Conservation (phyloP, 2,797 vertebrate genomes). For the Cetoscarus ocellatus region DNA sequence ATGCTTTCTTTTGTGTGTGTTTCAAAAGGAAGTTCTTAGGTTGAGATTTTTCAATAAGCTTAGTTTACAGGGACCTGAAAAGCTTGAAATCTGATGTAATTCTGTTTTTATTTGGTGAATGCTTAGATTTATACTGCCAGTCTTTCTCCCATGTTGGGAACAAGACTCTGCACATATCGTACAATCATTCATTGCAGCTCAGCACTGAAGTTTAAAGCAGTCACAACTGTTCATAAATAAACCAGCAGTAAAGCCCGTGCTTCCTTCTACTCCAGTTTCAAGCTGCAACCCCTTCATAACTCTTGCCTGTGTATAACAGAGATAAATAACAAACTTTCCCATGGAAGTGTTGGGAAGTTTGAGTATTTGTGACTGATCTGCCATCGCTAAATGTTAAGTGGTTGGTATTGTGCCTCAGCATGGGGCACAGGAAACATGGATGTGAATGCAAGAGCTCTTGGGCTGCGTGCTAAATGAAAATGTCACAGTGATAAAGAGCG, state of each 20-base stretch:
- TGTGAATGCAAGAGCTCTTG: slow-evolving; percentile 65
- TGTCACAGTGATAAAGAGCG: slow-evolving; percentile 80
- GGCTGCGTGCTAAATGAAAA: slow-evolving; percentile 74
- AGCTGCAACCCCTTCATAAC: slow-evolving; percentile 45
- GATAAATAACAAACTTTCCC: slow-evolving; percentile 63
- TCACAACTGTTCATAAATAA: slow-evolving; percentile 45
- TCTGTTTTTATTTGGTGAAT: not conserved
- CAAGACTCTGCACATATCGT: not conserved
- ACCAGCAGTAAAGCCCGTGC: slow-evolving; percentile 32
- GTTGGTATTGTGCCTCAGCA: slow-evolving; percentile 63
- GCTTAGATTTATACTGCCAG: slow-evolving; percentile 2
- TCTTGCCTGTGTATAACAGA: slow-evolving; percentile 52
- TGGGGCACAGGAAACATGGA: slow-evolving; percentile 71
- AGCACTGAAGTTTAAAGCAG: slow-evolving; percentile 24
- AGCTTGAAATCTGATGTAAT: too few species aligned
- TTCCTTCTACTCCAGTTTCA: slow-evolving; percentile 46
- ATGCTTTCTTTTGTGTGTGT: too few species aligned
- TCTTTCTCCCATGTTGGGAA: not conserved
- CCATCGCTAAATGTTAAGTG: slow-evolving; percentile 73
- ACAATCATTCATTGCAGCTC: slow-evolving; percentile 29
- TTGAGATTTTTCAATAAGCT: too few species aligned
- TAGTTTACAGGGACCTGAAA: too few species aligned
- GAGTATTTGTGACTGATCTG: slow-evolving; percentile 59
- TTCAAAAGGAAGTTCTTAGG: too few species aligned
- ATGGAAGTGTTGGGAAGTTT: slow-evolving; percentile 50